Percentiles rank a stretch among this genome's conserved stretches.
Conservation (phyloP, 1,140 invertebrate species). For the Drosophila paulistorum region DNA sequence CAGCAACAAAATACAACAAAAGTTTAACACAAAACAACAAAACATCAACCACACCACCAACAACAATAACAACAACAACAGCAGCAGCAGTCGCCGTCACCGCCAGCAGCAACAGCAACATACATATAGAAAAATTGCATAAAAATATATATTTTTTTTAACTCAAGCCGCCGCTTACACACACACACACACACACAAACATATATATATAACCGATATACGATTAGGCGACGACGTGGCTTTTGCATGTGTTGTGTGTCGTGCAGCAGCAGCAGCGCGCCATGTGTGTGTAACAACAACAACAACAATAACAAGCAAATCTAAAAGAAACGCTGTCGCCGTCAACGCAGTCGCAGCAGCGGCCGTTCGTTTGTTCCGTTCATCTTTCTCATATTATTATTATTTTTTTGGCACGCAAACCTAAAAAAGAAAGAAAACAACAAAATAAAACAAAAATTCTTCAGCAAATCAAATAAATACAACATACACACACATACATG, state of each 20-base stretch:
- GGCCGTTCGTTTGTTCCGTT: slow-evolving; percentile 18
- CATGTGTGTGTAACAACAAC: slow-evolving; percentile 43
- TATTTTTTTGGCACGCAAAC: slow-evolving; percentile 72
- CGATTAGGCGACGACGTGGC: slow-evolving; percentile 64
- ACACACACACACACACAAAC: slow-evolving; percentile 48
- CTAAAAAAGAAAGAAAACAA: slow-evolving; percentile 32
- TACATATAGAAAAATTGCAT: slow-evolving; percentile 73
- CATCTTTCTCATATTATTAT: slow-evolving; percentile 54
- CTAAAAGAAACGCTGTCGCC: slow-evolving; percentile 39
- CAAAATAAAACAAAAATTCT: slow-evolving; percentile 38
- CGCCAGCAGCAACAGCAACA: slow-evolving; percentile 27
- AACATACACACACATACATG: background rate
- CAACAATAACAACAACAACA: slow-evolving; percentile 54
- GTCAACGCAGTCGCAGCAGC: slow-evolving; percentile 31
- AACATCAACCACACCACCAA: slow-evolving; percentile 41
- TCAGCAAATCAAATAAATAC: slow-evolving; percentile 50
- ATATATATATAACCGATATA: slow-evolving; percentile 16
- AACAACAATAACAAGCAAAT: slow-evolving; percentile 21
- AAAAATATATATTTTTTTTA: slow-evolving; percentile 71
- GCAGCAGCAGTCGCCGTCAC: slow-evolving; percentile 19
- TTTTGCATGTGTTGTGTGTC: slow-evolving; percentile 40
- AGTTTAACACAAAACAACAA: slow-evolving; percentile 32
- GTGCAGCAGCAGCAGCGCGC: slow-evolving; percentile 17
- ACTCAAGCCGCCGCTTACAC: slow-evolving; percentile 41
- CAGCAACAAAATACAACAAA: slow-evolving; percentile 49